A percentile compares a stretch with the other conserved stretches of the same genome.
phyloP scores from a whole-genome alignment of 2,113 vertebrate species.

The Corythornis vintsioides region DNA sequence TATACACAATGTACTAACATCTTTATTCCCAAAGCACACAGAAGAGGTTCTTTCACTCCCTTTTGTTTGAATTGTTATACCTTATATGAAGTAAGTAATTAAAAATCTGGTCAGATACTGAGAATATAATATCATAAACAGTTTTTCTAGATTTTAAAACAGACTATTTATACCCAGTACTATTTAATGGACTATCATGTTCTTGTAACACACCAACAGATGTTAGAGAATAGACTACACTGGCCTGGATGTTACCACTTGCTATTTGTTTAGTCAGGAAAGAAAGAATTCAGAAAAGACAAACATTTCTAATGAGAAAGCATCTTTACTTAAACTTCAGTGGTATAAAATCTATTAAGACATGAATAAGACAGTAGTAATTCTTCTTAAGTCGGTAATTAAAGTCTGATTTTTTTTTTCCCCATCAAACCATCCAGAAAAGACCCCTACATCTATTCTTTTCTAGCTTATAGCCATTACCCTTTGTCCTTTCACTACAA shows the following conservation, averaged over 20 bases:
- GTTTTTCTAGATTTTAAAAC: not conserved
- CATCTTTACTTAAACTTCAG: not conserved
- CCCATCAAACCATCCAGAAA: not conserved
- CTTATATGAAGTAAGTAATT: not conserved
- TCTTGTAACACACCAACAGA: not conserved
- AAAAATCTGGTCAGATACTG: not conserved
- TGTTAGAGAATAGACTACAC: not conserved
- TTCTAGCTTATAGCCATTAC: too few species aligned
- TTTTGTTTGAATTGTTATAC: not conserved
- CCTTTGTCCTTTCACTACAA: too few species aligned
- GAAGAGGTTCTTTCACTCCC: not conserved
- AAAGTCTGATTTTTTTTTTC: not conserved
- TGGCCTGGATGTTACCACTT: not conserved
- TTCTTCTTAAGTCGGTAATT: not conserved
- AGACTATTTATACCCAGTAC: not conserved
- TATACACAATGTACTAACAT: not conserved
- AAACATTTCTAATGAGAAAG: not conserved
- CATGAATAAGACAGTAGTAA: not conserved
- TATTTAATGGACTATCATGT: not conserved
- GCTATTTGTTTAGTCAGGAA: not conserved
- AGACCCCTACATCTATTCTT: not conserved
- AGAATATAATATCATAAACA: not conserved
- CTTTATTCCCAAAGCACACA: not conserved
- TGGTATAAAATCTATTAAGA: not conserved
- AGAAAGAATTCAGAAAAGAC: not conserved